phyloP scores from a whole-genome alignment of 2,888 invertebrate species.

The Synanthedon formicaeformis region DNA sequence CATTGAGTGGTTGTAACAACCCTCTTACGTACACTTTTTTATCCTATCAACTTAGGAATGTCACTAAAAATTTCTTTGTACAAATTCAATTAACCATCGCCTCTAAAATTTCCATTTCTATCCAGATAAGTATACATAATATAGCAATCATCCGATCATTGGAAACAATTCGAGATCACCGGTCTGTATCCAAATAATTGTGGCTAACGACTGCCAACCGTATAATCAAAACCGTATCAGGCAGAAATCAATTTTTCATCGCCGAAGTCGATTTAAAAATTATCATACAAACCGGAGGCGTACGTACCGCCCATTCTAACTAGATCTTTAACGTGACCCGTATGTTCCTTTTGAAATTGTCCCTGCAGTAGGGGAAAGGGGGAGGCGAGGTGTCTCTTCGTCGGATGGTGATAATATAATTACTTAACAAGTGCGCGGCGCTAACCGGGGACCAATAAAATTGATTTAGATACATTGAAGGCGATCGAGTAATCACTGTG shows the following conservation, averaged over 20 bases:
- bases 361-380: slow-evolving; percentile 6
- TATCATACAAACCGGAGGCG: slow-evolving; percentile 48
- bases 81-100: too few species aligned
- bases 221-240: slow-evolving; percentile 66
- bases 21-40: too few species aligned
- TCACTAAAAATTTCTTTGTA: too few species aligned
- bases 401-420: slow-evolving; percentile 29
- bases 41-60: too few species aligned
- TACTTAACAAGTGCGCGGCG: slow-evolving; percentile 46
- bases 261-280: slow-evolving; percentile 55
- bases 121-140: background rate
- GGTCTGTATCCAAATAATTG: slow-evolving; percentile 49
- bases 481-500: slow-evolving; percentile 27
- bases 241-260: slow-evolving; percentile 65
- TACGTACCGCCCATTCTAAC: slow-evolving; percentile 20
- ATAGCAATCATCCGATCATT: slow-evolving; percentile 6
- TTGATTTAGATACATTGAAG: slow-evolving; percentile 56
- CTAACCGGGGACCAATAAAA: slow-evolving; percentile 43
- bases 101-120: too few species aligned
- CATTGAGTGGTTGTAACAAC: too few species aligned
- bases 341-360: slow-evolving; percentile 2
- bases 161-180: slow-evolving; percentile 24
- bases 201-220: slow-evolving; percentile 51
- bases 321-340: slow-evolving; percentile 12
- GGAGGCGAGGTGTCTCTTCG: slow-evolving; percentile 11